Percentiles rank a stretch among this genome's conserved stretches.
These are phyloP conservation scores for Stegophylla sp. DNA, from an alignment of 2,888 invertebrate species.

Conservation along the genomic window DNA sequence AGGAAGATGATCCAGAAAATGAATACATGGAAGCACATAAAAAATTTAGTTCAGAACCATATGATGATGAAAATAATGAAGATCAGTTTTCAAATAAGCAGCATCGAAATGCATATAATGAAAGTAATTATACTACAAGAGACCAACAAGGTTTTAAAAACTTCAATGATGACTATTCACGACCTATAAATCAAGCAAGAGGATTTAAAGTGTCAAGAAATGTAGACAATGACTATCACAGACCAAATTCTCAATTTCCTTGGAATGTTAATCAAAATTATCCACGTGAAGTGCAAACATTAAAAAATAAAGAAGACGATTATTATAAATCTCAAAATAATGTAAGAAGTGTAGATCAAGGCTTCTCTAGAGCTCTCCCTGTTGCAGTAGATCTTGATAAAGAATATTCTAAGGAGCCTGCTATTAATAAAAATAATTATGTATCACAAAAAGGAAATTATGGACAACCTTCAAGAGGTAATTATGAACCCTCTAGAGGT, in stretches of 20 bases:
- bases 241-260: conserved; percentile 6
- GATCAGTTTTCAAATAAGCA: conserved; percentile 29
- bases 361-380: background rate
- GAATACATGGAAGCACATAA: conserved; percentile 57
- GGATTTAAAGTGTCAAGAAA: conserved; percentile 27
- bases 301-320: background rate
- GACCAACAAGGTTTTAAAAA: background rate
- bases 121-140: conserved; percentile 31
- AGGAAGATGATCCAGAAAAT: conserved; percentile 55
- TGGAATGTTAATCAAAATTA: conserved; percentile 2
- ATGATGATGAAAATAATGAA: conserved; percentile 13
- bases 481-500: conserved; percentile 24
- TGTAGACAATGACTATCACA: conserved; percentile 18
- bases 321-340: conserved; percentile 21
- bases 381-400: conserved; percentile 8
- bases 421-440: conserved; percentile 26
- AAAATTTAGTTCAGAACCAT: conserved; percentile 53
- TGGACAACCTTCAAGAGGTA: conserved; percentile 13
- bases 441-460: conserved; percentile 12
- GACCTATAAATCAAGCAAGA: conserved; percentile 26
- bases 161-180: conserved; percentile 15
- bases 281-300: background rate
- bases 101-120: conserved; percentile 20
- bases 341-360: conserved; percentile 7
- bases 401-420: conserved; percentile 5